phyloP scores from a whole-genome alignment of 2,797 vertebrate species.

The Hypotaenidia philippensis region DNA sequence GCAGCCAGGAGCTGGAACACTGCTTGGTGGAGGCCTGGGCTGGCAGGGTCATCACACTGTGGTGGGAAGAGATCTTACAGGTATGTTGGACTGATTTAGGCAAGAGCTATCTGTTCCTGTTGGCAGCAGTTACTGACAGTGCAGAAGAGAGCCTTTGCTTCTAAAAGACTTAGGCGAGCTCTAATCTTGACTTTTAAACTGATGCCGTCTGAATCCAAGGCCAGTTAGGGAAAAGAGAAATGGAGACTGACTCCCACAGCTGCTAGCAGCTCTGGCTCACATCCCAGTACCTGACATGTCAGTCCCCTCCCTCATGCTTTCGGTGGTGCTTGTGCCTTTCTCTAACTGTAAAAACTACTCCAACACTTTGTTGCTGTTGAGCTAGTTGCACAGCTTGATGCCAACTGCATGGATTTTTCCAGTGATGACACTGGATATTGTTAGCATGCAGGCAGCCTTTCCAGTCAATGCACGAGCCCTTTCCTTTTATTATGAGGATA shows the following conservation, averaged over 20 bases:
- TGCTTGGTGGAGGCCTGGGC: not conserved
- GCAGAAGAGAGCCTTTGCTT: not conserved
- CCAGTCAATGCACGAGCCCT: not conserved
- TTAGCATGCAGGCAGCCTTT: not conserved
- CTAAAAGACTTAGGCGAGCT: not conserved
- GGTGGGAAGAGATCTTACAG: not conserved
- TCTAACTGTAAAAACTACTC: not conserved
- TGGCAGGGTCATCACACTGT: not conserved
- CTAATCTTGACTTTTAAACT: not conserved
- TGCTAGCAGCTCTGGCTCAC: not conserved
- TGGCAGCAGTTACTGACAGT: not conserved
- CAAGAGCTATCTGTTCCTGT: rapidly evolving
- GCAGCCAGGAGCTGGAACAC: rapidly evolving
- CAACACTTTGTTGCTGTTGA: rapidly evolving
- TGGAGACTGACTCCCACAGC: not conserved
- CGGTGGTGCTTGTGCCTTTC: not conserved
- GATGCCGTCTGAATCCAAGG: not conserved
- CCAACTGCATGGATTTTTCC: not conserved
- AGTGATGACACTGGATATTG: not conserved
- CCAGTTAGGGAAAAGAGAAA: not conserved
- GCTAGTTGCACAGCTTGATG: not conserved
- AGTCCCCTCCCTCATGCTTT: not conserved
- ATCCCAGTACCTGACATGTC: rapidly evolving
- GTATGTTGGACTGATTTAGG: not conserved
- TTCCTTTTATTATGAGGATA: not conserved